A percentile compares a stretch with the other conserved stretches of the same genome.
Evolutionary conservation across 2,113 vertebrate genomes (phyloP).

Genomic region (Atlantisia rogersi): DNA sequence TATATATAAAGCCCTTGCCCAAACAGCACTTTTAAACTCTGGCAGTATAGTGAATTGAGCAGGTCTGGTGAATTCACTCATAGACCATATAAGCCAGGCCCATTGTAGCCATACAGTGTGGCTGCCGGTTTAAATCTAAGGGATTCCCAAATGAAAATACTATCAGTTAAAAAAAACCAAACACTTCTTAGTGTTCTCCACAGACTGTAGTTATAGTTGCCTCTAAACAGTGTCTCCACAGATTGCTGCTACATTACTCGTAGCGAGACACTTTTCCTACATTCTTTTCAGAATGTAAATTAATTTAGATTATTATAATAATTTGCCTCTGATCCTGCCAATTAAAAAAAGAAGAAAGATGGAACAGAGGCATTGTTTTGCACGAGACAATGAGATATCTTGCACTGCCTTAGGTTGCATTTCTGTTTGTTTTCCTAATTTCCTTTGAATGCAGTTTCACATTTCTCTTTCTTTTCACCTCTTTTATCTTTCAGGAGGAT

Average conservation of each 20-base stretch:
- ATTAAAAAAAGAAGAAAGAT: conserved; percentile 22
- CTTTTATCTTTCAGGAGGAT: neutral
- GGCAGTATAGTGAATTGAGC: neutral
- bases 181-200: neutral
- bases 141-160: neutral
- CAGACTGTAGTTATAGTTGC: neutral
- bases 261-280: neutral
- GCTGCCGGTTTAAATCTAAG: neutral
- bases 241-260: neutral
- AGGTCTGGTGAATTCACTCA: neutral
- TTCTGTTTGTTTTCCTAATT: conserved; percentile 52
- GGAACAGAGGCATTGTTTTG: neutral
- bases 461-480: neutral
- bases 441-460: neutral
- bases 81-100: neutral
- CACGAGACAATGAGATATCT: neutral
- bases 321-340: neutral
- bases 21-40: neutral
- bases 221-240: neutral
- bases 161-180: neutral
- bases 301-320: neutral
- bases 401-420: conserved; percentile 1
- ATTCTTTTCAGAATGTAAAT: neutral
- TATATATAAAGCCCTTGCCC: neutral
- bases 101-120: neutral